Evolutionary conservation across 2,797 vertebrate species (phyloP).

Genomic region (Acrocephalus scirpaceus): DNA sequence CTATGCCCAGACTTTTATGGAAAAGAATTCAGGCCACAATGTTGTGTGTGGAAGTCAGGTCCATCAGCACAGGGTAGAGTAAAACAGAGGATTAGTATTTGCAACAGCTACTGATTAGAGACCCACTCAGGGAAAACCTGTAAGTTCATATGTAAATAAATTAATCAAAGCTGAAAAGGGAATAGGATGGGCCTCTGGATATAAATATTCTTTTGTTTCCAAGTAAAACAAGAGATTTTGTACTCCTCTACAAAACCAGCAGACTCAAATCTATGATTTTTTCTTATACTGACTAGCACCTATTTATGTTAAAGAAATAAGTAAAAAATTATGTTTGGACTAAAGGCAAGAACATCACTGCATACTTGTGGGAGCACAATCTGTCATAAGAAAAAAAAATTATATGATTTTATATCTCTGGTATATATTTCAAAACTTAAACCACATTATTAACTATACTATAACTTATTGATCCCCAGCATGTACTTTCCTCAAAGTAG

Average conservation of each 20-base stretch:
- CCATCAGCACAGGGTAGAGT: neutral
- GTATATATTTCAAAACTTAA: neutral
- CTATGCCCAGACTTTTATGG: neutral
- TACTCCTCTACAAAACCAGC: neutral
- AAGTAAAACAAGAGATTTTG: neutral
- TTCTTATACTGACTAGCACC: neutral
- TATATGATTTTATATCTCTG: neutral
- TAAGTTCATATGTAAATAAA: neutral
- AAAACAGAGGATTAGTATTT: neutral
- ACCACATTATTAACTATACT: neutral
- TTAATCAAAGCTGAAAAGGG: neutral
- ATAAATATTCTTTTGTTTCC: neutral
- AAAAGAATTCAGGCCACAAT: neutral
- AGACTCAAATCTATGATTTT: neutral
- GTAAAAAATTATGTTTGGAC: neutral
- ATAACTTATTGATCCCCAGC: neutral
- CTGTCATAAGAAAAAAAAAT: neutral
- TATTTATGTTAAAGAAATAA: neutral
- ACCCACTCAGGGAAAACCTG: neutral
- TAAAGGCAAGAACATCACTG: neutral
- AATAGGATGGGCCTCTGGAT: neutral
- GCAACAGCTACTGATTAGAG: neutral
- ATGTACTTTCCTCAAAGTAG: neutral
- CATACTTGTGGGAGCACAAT: neutral
- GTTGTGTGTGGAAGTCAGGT: neutral